Evolutionary conservation across 2,888 invertebrate genomes (phyloP).

Genomic region (Hoplodrina blanda): DNA sequence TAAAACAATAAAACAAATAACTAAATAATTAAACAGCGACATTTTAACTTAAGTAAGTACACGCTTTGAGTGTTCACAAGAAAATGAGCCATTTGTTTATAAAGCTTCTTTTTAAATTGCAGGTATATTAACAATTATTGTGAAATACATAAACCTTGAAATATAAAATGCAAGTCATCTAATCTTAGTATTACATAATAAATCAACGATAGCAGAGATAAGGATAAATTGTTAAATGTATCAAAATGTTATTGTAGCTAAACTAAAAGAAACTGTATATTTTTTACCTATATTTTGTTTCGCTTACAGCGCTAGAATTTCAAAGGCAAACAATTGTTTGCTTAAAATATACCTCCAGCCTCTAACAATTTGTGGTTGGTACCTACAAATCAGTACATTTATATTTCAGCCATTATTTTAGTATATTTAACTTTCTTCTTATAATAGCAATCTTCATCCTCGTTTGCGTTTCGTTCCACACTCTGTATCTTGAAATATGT

Average conservation of each 20-base stretch:
- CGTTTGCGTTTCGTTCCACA: too few species aligned
- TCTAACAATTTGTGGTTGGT: too few species aligned
- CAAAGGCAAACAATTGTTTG: too few species aligned
- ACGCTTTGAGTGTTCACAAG: not conserved
- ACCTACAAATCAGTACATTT: too few species aligned
- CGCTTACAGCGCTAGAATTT: too few species aligned
- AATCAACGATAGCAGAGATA: not conserved
- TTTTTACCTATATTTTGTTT: not conserved
- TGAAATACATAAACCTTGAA: constrained; percentile 4
- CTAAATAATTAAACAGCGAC: not conserved
- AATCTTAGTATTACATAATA: constrained; percentile 10
- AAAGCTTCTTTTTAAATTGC: not conserved
- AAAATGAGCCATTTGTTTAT: not conserved
- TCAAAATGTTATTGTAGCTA: not conserved
- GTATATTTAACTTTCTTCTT: too few species aligned
- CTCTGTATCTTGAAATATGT: too few species aligned
- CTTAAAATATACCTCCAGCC: too few species aligned
- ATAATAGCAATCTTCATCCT: too few species aligned
- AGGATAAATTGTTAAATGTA: not conserved
- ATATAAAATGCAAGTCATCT: not conserved
- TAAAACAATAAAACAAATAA: not conserved
- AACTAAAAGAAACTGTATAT: not conserved
- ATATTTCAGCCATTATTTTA: too few species aligned
- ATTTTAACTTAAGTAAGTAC: not conserved
- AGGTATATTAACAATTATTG: constrained; percentile 20